Evolutionary conservation across 92 coral and sea anemone species (phyloP), one percentile per base, ranked within the genome.

Genomic region (Scolanthus callimorphus): DNA sequence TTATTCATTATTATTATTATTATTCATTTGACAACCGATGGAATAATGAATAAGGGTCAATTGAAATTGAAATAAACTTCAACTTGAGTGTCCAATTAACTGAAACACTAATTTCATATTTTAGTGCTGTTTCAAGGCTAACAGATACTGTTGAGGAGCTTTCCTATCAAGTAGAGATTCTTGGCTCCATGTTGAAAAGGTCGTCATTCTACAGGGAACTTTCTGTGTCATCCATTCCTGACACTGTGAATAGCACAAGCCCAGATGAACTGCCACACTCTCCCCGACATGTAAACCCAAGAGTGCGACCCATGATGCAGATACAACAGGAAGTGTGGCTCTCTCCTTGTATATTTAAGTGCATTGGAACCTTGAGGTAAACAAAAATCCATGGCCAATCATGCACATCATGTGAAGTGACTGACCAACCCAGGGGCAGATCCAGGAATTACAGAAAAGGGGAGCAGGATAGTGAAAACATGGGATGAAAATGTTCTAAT

Each of bases 291-390:
- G 46, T 76, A 17, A 66, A 86, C 2, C 75, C 67, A 9, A 81
- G 90, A 27, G 49, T 89, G 24, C 77, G 95, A 39, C 64, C 76
- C 2, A 77, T 88, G 55, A 85, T 86, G 30, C 81, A 91, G 15
- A 68, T 83, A 29, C 90, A 85, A 20, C 91, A 81, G 12, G 99
- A 94, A 49, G 80, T 67, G 6, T 94, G 99, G 99, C 69, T 82
- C 11, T 70, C 88, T 69, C 99, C 99, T 0, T 94, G 96, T 49
- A 90, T 94, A 55, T 89, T 94, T 27, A 94, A 94, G 54, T 94
- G 99, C 59, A 80, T 94, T 66, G 99, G 99, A 2, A 94, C 99
- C 6, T 53, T 94, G 52, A 94, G 99, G 99, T 94, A 70, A 34
- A 15, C 6, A n/a, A n/a, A n/a, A n/a, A n/a, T n/a, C n/a, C n/a